phyloP scores from a whole-genome alignment of 2,113 vertebrate species.

The Neodontobutis hainanensis region DNA sequence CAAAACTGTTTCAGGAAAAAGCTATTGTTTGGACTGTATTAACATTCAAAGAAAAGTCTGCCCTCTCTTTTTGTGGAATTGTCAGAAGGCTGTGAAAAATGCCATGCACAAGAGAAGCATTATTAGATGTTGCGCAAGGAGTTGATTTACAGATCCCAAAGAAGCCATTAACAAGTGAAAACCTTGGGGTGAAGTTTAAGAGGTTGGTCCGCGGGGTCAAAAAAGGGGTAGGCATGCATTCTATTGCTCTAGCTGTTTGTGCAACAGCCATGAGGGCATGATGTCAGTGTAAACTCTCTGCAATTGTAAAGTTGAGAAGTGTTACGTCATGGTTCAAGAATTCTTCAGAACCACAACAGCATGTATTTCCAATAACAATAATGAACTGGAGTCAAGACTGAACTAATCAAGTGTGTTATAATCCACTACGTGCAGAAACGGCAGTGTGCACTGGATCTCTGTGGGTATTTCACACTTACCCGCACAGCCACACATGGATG shows the following conservation, averaged over 20 bases:
- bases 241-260: constrained; percentile 21
- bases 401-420: background rate
- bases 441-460: background rate
- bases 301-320: background rate
- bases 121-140: constrained; percentile 3
- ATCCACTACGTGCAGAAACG: background rate
- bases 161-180: background rate
- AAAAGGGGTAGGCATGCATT: constrained; percentile 30
- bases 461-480: background rate
- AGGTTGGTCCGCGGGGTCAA: constrained; percentile 33
- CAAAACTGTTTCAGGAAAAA: background rate
- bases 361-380: constrained; percentile 12
- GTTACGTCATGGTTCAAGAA: constrained; percentile 32
- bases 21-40: constrained; percentile 22
- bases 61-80: constrained; percentile 75
- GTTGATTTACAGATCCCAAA: constrained; percentile 38
- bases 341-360: constrained; percentile 15
- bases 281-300: constrained; percentile 17
- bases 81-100: constrained; percentile 26
- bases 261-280: constrained; percentile 3
- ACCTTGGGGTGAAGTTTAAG: background rate
- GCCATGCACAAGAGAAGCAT: constrained; percentile 39
- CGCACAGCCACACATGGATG: constrained; percentile 1
- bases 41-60: constrained; percentile 58
- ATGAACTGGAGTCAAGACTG: constrained; percentile 8